These are phyloP conservation scores for Sweltsa coloradensis DNA, from an alignment of 1,140 invertebrate species.

Conservation along the genomic window DNA sequence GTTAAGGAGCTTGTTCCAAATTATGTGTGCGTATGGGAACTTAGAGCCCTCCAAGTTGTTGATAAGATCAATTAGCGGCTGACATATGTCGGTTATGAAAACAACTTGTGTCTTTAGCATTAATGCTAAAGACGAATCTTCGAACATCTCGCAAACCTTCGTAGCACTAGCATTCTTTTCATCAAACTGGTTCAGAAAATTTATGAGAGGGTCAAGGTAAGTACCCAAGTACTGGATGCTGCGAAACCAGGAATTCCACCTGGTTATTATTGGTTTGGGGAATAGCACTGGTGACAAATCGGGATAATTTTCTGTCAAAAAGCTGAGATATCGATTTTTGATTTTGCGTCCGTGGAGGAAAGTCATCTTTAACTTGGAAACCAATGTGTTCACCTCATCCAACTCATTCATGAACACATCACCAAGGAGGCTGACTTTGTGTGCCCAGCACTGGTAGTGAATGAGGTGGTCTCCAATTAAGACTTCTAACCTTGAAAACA, in stretches of 20 bases:
- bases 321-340: background rate
- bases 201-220: background rate
- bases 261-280: background rate
- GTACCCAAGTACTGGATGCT: background rate
- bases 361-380: background rate
- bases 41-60: background rate
- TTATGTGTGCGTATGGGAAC: background rate
- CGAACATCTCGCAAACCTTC: background rate
- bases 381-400: background rate
- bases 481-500: background rate
- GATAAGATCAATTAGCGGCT: background rate
- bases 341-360: slow-evolving; percentile 1
- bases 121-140: background rate
- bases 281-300: background rate
- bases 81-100: background rate
- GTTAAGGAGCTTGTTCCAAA: background rate
- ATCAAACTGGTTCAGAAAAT: background rate
- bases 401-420: slow-evolving; percentile 1
- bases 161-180: background rate
- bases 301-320: background rate
- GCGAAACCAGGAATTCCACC: background rate
- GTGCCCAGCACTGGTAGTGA: slow-evolving; percentile 2
- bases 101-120: slow-evolving; percentile 1
- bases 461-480: background rate
- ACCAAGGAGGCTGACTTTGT: background rate